Evolutionary conservation across 2,113 vertebrate genomes (phyloP).

Genomic region (Penelope pileata): DNA sequence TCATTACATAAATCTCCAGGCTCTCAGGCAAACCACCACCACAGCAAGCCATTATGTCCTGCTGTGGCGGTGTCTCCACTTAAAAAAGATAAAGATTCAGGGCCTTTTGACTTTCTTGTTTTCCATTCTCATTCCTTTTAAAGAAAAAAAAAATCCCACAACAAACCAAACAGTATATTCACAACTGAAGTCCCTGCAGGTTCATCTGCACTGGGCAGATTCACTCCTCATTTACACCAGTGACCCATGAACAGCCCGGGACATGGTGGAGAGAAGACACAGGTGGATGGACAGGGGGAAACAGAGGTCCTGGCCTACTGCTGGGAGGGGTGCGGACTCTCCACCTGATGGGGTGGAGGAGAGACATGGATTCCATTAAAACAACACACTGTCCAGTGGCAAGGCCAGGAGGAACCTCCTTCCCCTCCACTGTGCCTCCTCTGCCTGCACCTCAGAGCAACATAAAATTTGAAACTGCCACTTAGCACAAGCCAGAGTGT

Average conservation of each 20-base stretch:
- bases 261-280: background rate
- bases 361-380: background rate
- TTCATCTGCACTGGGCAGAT: background rate
- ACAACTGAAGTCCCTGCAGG: background rate
- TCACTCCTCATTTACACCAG: background rate
- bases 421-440: background rate
- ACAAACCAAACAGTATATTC: background rate
- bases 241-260: background rate
- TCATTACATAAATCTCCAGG: conserved; percentile 72
- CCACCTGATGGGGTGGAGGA: fast-evolving
- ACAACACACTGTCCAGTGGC: background rate
- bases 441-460: background rate
- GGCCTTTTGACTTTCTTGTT: conserved; percentile 42
- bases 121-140: conserved; percentile 17
- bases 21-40: conserved; percentile 50
- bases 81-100: conserved; percentile 53
- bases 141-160: background rate
- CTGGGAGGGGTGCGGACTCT: fast-evolving
- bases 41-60: conserved; percentile 45
- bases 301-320: background rate
- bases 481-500: background rate
- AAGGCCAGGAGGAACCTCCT: background rate
- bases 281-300: background rate
- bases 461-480: background rate
- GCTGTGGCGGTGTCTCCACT: conserved; percentile 59